Percentiles rank a stretch among this genome's conserved stretches.
phyloP scores from a whole-genome alignment of 2,888 invertebrate species.

The Lepetodrilus schrolli region DNA sequence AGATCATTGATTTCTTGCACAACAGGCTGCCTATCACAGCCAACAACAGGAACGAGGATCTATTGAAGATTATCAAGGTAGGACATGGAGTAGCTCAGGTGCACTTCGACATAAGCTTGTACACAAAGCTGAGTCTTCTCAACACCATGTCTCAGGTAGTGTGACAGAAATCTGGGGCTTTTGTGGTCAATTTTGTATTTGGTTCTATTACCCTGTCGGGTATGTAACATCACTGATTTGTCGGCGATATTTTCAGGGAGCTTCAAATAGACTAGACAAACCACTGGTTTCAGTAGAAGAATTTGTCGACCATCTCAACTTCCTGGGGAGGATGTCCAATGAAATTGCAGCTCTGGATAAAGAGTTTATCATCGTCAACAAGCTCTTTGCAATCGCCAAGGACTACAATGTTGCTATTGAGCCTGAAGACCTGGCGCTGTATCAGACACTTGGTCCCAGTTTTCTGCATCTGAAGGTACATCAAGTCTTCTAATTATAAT shows the following conservation, averaged over 20 bases:
- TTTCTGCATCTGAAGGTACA: conserved; percentile 74
- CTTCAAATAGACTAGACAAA: conserved; percentile 72
- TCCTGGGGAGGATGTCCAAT: conserved; percentile 72
- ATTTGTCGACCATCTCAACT: conserved; percentile 75
- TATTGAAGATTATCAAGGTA: conserved; percentile 74
- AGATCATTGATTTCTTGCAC: conserved; percentile 63
- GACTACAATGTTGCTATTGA: conserved; percentile 70
- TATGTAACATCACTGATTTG: no score
- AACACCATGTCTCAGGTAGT: no score
- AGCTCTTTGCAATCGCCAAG: conserved; percentile 73
- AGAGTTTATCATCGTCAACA: conserved; percentile 73
- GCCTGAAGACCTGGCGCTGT: conserved; percentile 73
- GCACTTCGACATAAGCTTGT: no score
- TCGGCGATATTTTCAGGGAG: conserved; percentile 68
- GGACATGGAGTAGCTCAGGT: background rate
- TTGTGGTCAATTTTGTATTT: no score
- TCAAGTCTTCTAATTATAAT: no score
- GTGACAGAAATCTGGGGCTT: no score
- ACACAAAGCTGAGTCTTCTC: no score
- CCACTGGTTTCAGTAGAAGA: conserved; percentile 73
- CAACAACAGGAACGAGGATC: conserved; percentile 71
- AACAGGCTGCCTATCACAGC: conserved; percentile 69
- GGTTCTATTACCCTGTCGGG: no score
- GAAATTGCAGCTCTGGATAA: conserved; percentile 73
- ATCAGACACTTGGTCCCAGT: conserved; percentile 73